Conservation (phyloP, 1,140 invertebrate genomes). For the Conus betulinus region DNA sequence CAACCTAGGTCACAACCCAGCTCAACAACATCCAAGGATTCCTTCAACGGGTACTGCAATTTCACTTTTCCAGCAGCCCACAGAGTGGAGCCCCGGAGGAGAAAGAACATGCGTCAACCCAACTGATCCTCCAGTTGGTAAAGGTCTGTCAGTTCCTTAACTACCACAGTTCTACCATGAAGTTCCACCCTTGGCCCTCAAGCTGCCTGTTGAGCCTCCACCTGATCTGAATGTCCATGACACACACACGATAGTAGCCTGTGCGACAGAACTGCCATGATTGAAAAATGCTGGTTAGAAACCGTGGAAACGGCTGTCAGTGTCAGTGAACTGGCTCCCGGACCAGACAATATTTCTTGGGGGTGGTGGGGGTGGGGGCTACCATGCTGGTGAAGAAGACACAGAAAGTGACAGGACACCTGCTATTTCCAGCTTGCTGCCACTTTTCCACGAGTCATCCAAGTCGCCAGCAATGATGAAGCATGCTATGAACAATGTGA, state of each 20-base stretch:
- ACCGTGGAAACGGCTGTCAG: too few relatives aligned
- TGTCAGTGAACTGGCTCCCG: too few relatives aligned
- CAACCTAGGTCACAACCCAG: slow-evolving; percentile 37
- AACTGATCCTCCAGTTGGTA: neutral
- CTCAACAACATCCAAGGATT: slow-evolving; percentile 27
- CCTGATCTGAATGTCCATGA: neutral
- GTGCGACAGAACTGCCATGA: too few relatives aligned
- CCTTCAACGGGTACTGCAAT: slow-evolving; percentile 28
- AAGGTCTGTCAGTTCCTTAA: neutral
- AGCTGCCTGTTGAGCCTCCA: slow-evolving; percentile 12
- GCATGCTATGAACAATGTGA: slow-evolving; percentile 40
- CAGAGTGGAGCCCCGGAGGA: neutral
- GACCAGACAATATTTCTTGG: too few relatives aligned
- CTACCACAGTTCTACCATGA: neutral
- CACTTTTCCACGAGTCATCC: slow-evolving; percentile 18
- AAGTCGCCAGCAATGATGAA: slow-evolving; percentile 14
- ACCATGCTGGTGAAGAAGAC: too few relatives aligned
- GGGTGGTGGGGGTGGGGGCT: too few relatives aligned
- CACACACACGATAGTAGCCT: neutral
- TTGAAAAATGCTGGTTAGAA: too few relatives aligned
- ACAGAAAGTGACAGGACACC: neutral
- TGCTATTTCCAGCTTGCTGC: neutral
- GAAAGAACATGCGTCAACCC: neutral
- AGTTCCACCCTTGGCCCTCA: neutral
- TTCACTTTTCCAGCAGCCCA: slow-evolving; percentile 32